Evolutionary conservation across 2,797 vertebrate species (phyloP).

Genomic region (Diglossa cyanea): DNA sequence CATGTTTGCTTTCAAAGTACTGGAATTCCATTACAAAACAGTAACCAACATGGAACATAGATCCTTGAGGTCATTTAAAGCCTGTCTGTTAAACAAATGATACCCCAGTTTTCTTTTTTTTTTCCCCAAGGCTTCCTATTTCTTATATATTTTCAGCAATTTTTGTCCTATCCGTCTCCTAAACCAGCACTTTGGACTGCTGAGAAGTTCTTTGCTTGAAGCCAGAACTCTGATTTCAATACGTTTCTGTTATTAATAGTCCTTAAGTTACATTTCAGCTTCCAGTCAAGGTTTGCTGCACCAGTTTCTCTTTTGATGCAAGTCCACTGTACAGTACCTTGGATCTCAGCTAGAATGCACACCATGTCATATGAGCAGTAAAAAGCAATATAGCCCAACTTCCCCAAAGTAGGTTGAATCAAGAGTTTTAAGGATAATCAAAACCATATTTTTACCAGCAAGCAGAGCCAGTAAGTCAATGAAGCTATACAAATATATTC

Average conservation of each 20-base stretch:
- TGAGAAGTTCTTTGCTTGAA: slow-evolving; percentile 35
- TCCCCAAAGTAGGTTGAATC: slow-evolving; percentile 59
- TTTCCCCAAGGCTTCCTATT: neutral
- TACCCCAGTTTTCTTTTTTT: neutral
- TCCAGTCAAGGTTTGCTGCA: slow-evolving; percentile 22
- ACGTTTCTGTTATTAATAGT: slow-evolving; percentile 58
- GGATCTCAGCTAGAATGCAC: slow-evolving; percentile 32
- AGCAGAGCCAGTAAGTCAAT: slow-evolving; percentile 55
- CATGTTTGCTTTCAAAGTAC: neutral
- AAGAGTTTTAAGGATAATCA: slow-evolving; percentile 69
- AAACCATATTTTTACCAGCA: slow-evolving; percentile 68
- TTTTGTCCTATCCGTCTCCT: slow-evolving; percentile 10
- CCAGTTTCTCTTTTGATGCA: slow-evolving; percentile 39
- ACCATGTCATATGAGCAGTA: slow-evolving; percentile 37
- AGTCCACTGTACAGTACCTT: neutral
- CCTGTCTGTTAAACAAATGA: slow-evolving; percentile 15
- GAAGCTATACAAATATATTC: slow-evolving; percentile 53
- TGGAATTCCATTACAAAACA: neutral
- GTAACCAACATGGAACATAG: neutral
- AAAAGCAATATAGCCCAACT: slow-evolving; percentile 52
- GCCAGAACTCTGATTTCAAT: slow-evolving; percentile 32
- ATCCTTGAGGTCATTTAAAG: slow-evolving; percentile 46
- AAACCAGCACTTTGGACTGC: neutral
- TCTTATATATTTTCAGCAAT: neutral
- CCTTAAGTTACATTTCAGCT: slow-evolving; percentile 38